These are phyloP conservation scores for Bombylius discolor DNA, from an alignment of 2,888 invertebrate genomes.

Conservation along the genomic window DNA sequence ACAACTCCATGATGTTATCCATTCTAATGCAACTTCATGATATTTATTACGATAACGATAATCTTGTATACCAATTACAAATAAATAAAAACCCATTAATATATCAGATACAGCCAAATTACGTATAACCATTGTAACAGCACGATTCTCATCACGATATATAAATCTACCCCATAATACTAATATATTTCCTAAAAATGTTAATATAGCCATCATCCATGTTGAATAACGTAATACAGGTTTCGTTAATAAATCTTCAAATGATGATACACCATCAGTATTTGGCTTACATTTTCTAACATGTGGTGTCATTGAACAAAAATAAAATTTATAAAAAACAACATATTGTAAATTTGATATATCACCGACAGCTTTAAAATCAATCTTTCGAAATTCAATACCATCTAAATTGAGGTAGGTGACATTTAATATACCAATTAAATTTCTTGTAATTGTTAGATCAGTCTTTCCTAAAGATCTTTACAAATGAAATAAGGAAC, in stretches of 20 bases:
- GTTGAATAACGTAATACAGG: constrained; percentile 44
- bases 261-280: constrained; percentile 52
- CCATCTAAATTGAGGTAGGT: constrained; percentile 40
- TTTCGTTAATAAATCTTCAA: constrained; percentile 44
- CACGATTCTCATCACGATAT: constrained; percentile 47
- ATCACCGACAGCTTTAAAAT: constrained; percentile 38
- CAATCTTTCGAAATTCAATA: constrained; percentile 38
- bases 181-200: constrained; percentile 47
- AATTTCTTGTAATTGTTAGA: constrained; percentile 21
- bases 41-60: constrained; percentile 44
- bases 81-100: constrained; percentile 53
- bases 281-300: constrained; percentile 45
- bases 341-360: constrained; percentile 41
- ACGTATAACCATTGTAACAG: constrained; percentile 48
- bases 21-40: constrained; percentile 43
- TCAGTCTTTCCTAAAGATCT: constrained; percentile 37
- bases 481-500: too few species aligned
- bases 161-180: constrained; percentile 49
- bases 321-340: constrained; percentile 49
- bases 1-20: constrained; percentile 56
- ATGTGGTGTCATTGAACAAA: constrained; percentile 46
- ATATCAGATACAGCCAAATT: constrained; percentile 55
- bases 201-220: constrained; percentile 48
- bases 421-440: constrained; percentile 26
- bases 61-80: constrained; percentile 49